Evolutionary conservation across 2,888 invertebrate genomes (phyloP).

Genomic region (Tuberolachnus salignus): DNA sequence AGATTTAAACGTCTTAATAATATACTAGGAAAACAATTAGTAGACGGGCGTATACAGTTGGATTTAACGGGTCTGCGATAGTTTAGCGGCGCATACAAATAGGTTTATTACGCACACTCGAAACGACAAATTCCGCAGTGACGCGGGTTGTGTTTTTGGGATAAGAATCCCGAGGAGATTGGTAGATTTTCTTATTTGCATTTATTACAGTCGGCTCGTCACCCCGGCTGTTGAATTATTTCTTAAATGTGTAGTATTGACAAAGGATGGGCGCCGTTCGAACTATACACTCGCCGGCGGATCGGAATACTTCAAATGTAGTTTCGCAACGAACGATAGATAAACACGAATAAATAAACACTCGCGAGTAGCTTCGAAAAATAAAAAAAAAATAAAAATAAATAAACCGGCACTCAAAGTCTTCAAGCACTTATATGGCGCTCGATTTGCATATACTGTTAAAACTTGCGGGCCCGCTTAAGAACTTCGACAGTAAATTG

Average conservation of each 20-base stretch:
- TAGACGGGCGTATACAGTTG: too few relatives aligned
- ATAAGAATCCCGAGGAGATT: background rate
- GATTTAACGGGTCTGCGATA: background rate
- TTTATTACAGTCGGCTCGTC: background rate
- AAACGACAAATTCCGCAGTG: too few relatives aligned
- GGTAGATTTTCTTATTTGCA: conserved; percentile 4
- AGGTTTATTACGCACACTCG: too few relatives aligned
- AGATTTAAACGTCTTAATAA: too few relatives aligned
- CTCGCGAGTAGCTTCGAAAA: background rate
- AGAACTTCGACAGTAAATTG: background rate
- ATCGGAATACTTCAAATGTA: background rate
- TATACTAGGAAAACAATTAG: too few relatives aligned
- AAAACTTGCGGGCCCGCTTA: background rate
- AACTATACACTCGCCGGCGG: background rate
- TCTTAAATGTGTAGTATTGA: background rate
- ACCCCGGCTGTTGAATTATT: background rate
- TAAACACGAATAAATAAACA: background rate
- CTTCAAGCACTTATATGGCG: background rate
- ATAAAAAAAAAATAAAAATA: too few relatives aligned
- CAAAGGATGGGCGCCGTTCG: background rate
- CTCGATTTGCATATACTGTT: background rate
- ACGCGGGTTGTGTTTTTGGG: too few relatives aligned
- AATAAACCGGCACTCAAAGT: background rate
- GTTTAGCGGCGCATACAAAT: too few relatives aligned
- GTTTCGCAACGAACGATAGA: background rate